Conservation (phyloP, 2,888 invertebrate genomes). For the Augiades crinisus region DNA sequence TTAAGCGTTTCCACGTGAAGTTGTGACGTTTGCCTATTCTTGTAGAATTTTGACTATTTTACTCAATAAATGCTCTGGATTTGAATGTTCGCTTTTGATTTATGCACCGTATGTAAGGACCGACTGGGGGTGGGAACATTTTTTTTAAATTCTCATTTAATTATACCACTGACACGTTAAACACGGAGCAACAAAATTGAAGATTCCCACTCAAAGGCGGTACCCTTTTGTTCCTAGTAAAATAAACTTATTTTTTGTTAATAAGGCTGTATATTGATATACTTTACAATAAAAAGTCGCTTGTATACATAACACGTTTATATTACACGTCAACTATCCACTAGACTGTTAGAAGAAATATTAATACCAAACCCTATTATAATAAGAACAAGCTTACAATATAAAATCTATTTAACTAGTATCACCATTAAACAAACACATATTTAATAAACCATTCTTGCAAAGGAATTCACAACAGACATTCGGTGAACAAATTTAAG, state of each 20-base stretch:
- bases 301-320: slow-evolving; percentile 67
- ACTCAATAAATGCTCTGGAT: slow-evolving; percentile 78
- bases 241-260: slow-evolving; percentile 36
- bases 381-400: slow-evolving; percentile 40
- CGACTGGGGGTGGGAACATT: slow-evolving; percentile 15
- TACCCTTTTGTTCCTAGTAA: slow-evolving; percentile 25
- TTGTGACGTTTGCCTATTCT: slow-evolving; percentile 80
- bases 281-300: slow-evolving; percentile 60
- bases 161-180: not conserved
- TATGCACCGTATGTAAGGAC: slow-evolving; percentile 30
- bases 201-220: slow-evolving; percentile 13
- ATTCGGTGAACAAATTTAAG: slow-evolving; percentile 46
- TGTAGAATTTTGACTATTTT: slow-evolving; percentile 81
- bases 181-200: not conserved
- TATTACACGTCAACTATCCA: slow-evolving; percentile 54
- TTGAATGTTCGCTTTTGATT: slow-evolving; percentile 54
- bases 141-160: not conserved
- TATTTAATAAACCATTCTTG: slow-evolving; percentile 32
- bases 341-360: slow-evolving; percentile 48
- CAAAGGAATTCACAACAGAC: slow-evolving; percentile 60
- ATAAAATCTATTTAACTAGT: slow-evolving; percentile 63
- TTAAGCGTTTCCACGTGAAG: slow-evolving; percentile 74
- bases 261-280: slow-evolving; percentile 74
- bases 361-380: slow-evolving; percentile 52
- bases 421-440: slow-evolving; percentile 65